Percentiles rank a stretch among this genome's conserved stretches.
phyloP scores from a whole-genome alignment of 2,113 vertebrate species.

The Thunnus thynnus region DNA sequence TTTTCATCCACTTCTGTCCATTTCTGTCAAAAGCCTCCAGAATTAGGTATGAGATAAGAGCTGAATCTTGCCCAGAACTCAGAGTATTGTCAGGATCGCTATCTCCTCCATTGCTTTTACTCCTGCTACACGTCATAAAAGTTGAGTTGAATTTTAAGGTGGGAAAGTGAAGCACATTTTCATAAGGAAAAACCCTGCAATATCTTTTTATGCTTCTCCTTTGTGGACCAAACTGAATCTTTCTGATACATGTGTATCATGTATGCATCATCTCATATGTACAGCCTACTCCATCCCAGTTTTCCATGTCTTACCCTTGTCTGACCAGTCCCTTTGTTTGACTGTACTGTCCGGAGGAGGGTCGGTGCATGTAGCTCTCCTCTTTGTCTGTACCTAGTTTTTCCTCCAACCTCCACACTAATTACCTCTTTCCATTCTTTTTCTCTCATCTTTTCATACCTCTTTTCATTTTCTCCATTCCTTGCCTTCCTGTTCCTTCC shows the following conservation, averaged over 20 bases:
- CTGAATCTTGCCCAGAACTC: conserved; percentile 15
- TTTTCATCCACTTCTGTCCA: conserved; percentile 37
- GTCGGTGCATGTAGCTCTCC: conserved; percentile 60
- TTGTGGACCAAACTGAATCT: conserved; percentile 24
- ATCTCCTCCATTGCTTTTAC: conserved; percentile 1
- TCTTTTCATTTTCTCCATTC: conserved; percentile 35
- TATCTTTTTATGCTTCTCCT: conserved; percentile 24
- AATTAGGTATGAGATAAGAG: conserved; percentile 18
- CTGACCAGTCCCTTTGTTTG: conserved; percentile 42
- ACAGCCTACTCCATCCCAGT: conserved; percentile 54
- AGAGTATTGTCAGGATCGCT: conserved; percentile 19
- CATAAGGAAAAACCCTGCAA: neutral
- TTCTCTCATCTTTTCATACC: conserved; percentile 80
- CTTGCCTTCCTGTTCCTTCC: conserved; percentile 56
- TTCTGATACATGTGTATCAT: conserved; percentile 46
- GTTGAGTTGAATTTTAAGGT: neutral
- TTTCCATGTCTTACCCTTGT: conserved; percentile 57
- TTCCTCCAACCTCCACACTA: conserved; percentile 86
- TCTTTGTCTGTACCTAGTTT: conserved; percentile 79
- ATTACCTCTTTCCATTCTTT: conserved; percentile 87
- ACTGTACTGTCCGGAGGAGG: conserved; percentile 39
- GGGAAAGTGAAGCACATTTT: neutral
- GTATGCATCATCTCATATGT: conserved; percentile 54
- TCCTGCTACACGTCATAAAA: neutral
- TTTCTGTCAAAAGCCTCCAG: conserved; percentile 26